phyloP scores from a whole-genome alignment of 2,113 vertebrate genomes.

The Megalops atlanticus region DNA sequence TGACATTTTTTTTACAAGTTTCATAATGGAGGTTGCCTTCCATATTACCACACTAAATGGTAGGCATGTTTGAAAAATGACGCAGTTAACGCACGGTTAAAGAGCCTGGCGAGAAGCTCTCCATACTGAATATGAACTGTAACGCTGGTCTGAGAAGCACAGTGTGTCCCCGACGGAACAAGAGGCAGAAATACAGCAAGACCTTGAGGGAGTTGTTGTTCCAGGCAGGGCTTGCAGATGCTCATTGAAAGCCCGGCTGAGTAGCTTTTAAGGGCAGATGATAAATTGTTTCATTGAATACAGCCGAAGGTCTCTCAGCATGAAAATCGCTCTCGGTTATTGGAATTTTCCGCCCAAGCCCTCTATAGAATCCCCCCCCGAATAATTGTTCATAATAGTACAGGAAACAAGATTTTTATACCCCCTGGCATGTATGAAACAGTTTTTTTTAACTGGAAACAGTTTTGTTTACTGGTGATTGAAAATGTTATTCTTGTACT shows the following conservation, averaged over 20 bases:
- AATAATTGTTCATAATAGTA: no score
- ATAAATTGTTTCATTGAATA: not conserved
- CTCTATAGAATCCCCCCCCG: no score
- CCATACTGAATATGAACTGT: not conserved
- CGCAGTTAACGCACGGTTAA: not conserved
- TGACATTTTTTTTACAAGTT: not conserved
- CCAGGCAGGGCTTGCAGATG: not conserved
- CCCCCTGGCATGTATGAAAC: no score
- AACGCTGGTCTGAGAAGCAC: not conserved
- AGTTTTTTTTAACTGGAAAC: no score
- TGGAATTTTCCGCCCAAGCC: not conserved
- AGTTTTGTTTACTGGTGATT: not conserved
- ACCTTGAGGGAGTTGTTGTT: conserved; percentile 14
- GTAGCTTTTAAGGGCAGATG: not conserved
- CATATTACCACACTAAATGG: not conserved
- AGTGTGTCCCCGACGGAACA: conserved; percentile 23
- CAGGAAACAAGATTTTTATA: no score
- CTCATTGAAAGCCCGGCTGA: not conserved
- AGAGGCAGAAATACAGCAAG: not conserved
- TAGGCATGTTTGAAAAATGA: not conserved
- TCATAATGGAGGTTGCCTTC: not conserved
- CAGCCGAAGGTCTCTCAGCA: not conserved
- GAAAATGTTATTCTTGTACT: not conserved
- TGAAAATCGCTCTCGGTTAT: no score
- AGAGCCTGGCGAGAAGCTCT: not conserved